Conservation (phyloP, 37 sponge, comb jelly and placozoan genomes). For the Trichoplax adhaerens region DNA sequence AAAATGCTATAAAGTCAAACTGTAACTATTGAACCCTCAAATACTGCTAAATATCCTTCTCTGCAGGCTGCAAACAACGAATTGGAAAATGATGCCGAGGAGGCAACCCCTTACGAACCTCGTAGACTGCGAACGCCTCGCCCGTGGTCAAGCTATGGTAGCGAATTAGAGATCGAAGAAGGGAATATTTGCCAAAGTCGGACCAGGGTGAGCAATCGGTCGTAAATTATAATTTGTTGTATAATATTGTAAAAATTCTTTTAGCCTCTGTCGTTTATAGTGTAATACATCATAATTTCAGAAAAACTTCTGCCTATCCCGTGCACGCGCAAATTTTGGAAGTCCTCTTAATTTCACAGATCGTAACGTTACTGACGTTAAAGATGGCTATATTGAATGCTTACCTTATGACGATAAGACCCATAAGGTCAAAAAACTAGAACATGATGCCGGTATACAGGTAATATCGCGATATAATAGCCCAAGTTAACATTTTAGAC, state of each 20-base stretch:
- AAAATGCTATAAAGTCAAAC: too few relatives aligned
- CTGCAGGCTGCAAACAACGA: neutral
- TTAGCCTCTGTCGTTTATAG: neutral
- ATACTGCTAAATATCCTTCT: too few relatives aligned
- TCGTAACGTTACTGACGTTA: slow-evolving; percentile 11
- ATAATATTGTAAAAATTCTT: neutral
- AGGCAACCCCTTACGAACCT: neutral
- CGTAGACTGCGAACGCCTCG: slow-evolving; percentile 36
- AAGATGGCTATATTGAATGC: slow-evolving; percentile 41
- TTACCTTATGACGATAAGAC: slow-evolving; percentile 37
- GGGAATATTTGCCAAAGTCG: neutral
- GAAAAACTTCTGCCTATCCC: slow-evolving; percentile 40
- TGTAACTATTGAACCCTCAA: too few relatives aligned
- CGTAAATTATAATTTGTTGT: neutral
- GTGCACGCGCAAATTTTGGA: slow-evolving; percentile 45
- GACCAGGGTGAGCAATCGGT: slow-evolving; percentile 20
- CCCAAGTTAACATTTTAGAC: too few relatives aligned
- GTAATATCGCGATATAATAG: slow-evolving; percentile 1
- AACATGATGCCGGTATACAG: slow-evolving; percentile 57
- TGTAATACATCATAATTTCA: neutral
- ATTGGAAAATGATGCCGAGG: slow-evolving; percentile 1
- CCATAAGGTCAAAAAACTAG: slow-evolving; percentile 35
- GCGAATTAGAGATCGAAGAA: slow-evolving; percentile 68
- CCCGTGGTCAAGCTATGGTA: slow-evolving; percentile 66
- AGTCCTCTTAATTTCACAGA: slow-evolving; percentile 47